Conservation (phyloP, 2,113 vertebrate species). For the Marmota flaviventris region DNA sequence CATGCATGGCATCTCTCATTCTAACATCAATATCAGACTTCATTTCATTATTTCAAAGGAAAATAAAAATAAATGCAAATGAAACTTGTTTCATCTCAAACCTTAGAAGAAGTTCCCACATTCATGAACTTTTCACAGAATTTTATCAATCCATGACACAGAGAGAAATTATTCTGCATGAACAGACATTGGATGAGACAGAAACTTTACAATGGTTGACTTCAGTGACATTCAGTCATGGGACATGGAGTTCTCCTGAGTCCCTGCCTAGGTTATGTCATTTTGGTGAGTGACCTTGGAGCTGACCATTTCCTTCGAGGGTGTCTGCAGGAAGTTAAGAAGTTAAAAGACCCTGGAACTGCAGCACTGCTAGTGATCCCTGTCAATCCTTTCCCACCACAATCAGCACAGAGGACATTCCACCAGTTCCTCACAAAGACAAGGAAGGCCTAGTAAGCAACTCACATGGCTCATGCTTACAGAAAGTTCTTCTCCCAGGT, state of each 20-base stretch:
- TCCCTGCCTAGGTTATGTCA: background rate
- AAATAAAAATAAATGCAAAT: constrained; percentile 12
- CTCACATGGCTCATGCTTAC: background rate
- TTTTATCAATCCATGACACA: background rate
- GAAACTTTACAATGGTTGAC: background rate
- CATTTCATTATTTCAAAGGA: background rate
- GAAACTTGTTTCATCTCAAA: background rate
- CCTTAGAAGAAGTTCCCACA: background rate
- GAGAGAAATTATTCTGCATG: background rate
- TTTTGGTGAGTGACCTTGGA: background rate
- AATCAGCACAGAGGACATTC: background rate
- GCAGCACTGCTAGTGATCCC: background rate
- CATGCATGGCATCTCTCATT: background rate
- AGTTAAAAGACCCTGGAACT: background rate
- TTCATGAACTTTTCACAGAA: background rate
- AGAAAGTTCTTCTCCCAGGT: background rate
- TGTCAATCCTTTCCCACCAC: background rate
- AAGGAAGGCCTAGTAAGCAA: background rate
- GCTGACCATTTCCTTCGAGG: background rate
- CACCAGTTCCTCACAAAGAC: background rate
- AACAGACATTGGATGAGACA: background rate
- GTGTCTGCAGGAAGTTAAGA: background rate
- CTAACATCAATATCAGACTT: background rate
- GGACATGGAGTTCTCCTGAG: background rate
- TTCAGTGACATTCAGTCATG: background rate